Evolutionary conservation across 2,113 vertebrate genomes (phyloP).

Genomic region (Mus musculus): GRCm39 chr1:61123001-61123500

Average conservation of each 20-base stretch:
- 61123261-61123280: background rate
- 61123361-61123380: background rate
- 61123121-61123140: background rate
- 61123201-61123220: background rate
- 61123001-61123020: background rate
- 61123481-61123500: background rate
- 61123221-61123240: background rate
- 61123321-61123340: background rate
- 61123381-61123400: background rate
- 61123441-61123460: background rate
- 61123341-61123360: background rate
- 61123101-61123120: background rate
- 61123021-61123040: constrained; percentile 8
- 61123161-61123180: background rate
- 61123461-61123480: background rate
- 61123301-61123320: background rate
- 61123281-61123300: background rate
- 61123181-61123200: background rate
- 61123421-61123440: no score
- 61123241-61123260: background rate
- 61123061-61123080: background rate
- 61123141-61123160: background rate
- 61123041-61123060: background rate
- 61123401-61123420: background rate
- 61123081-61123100: background rate